Base-by-base conservation (phyloP, 2,113 vertebrate genomes). In the Malaclemys terrapin region DNA sequence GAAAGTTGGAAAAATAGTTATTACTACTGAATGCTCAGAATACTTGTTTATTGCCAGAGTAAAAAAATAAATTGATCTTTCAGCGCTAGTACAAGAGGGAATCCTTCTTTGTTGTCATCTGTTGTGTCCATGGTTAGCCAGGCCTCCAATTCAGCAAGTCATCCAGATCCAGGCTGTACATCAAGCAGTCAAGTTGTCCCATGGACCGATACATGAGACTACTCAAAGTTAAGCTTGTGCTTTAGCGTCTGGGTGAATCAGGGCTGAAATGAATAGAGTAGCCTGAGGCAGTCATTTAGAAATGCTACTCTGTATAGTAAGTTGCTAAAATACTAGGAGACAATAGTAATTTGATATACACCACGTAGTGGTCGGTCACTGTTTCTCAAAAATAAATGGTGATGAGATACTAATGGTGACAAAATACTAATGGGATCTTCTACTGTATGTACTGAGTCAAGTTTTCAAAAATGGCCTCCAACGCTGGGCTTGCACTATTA, bases 1-100 rank as follows among this genome's bases (percentile, higher is more conserved):
- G 79, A 82, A 93, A 89, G 83, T 78, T 53, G 92, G 83, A 49
- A 87, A 95, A 95, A 89, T 69, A 90, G 29, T 91, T 65, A 10
- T 84, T 56, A 47, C 52, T 82, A 16, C n/a, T 47, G 52, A 94
- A 78, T 7, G 25, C 11, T 72, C 59, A 56, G 79, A 72, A 79
- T 88, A 45, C 88, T 88, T 93, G 17, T 86, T 38, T 35, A 59
- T 59, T 86, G 53, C 50, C 45, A 79, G 47, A 92, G 50, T 35
- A 35, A 42, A 53, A 65, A 65, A 54, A 27, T 5, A 24, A 85
- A 25, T 7, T 59, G 82, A 10, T 89, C 81, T 62, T 82, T 80
- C 13, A 14, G 27, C 11, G 81, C 35, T 17, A 72, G 89, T 72
- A 62, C n/a, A 31, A 76, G n/a, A 17, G 47, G 78, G 87, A 91